Percentiles rank a stretch among this genome's conserved stretches.
These are phyloP conservation scores for Nylanderia fulva DNA, from an alignment of 1,140 invertebrate genomes.

Conservation along the genomic window DNA sequence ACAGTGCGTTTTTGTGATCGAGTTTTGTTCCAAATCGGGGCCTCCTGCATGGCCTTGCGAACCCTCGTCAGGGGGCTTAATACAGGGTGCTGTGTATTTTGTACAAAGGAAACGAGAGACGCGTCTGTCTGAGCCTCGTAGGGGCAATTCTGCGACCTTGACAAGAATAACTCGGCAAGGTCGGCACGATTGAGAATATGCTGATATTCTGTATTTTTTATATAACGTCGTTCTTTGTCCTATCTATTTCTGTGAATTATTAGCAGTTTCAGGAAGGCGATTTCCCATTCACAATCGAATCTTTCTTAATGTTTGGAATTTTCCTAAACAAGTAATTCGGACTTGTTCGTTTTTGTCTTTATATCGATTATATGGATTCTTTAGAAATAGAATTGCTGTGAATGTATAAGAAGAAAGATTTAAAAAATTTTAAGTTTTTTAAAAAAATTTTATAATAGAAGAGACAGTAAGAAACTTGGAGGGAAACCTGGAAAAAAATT, in stretches of 20 bases:
- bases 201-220: conserved; percentile 70
- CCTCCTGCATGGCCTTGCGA: not conserved
- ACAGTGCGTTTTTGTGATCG: conserved; percentile 15
- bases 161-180: conserved; percentile 70
- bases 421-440: not conserved
- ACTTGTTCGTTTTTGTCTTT: not conserved
- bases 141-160: conserved; percentile 60
- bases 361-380: not conserved
- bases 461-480: not conserved
- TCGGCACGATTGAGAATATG: conserved; percentile 52
- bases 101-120: conserved; percentile 32
- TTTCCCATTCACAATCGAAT: not conserved
- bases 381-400: not conserved
- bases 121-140: conserved; percentile 13
- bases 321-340: not conserved
- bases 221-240: conserved; percentile 64
- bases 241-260: conserved; percentile 72
- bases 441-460: too few species aligned
- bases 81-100: conserved; percentile 23
- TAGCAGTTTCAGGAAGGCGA: conserved; percentile 35
- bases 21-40: conserved; percentile 36
- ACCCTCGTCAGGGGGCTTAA: not conserved
- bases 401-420: not conserved
- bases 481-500: not conserved
- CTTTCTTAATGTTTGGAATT: not conserved